A percentile compares a stretch with the other conserved stretches of the same genome.
Conservation (phyloP, 1,140 invertebrate genomes). For the Trichomalopsis sarcophagae region DNA sequence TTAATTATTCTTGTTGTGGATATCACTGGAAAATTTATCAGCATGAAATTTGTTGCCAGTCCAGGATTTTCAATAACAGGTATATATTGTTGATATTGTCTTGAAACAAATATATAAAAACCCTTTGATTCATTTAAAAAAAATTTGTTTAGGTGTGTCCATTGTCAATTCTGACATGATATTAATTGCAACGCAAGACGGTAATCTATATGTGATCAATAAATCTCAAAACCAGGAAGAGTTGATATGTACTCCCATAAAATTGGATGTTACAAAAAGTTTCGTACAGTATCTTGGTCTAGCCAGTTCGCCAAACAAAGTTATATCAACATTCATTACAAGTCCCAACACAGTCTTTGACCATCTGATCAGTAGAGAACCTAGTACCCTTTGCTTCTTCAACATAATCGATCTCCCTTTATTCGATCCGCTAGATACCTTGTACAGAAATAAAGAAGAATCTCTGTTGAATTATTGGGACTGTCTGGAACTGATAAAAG, state of each 20-base stretch:
- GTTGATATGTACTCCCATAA: constrained; percentile 51
- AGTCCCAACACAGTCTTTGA: constrained; percentile 67
- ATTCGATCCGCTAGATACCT: constrained; percentile 25
- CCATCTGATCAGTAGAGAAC: constrained; percentile 68
- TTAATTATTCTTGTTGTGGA: constrained; percentile 57
- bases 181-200: constrained; percentile 64
- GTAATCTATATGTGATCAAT: constrained; percentile 55
- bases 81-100: constrained; percentile 43
- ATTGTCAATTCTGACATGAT: constrained; percentile 53
- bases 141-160: constrained; percentile 58
- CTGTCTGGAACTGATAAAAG: constrained; percentile 67
- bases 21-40: constrained; percentile 50
- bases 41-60: constrained; percentile 50
- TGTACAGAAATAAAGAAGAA: constrained; percentile 28
- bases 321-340: constrained; percentile 63
- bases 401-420: constrained; percentile 50
- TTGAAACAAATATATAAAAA: not conserved
- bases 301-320: constrained; percentile 61
- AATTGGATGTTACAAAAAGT: constrained; percentile 56
- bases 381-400: constrained; percentile 62
- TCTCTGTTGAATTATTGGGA: constrained; percentile 64
- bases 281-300: constrained; percentile 66
- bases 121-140: constrained; percentile 21
- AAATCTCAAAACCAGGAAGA: constrained; percentile 45
- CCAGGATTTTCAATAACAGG: constrained; percentile 63